phyloP scores from a whole-genome alignment of 2,797 vertebrate genomes.

The Zenarchopterus dispar region DNA sequence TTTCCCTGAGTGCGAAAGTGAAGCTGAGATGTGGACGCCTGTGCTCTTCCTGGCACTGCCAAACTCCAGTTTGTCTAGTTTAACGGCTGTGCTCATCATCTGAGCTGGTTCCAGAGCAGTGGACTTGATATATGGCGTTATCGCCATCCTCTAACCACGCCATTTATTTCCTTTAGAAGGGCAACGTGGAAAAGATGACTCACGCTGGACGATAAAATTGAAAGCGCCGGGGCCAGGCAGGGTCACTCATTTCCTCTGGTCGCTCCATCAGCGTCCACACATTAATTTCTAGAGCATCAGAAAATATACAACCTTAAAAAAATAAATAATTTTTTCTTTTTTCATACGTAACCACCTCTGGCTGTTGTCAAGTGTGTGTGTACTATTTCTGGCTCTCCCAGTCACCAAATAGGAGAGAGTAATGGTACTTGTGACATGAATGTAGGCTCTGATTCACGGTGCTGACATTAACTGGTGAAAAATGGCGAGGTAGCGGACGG shows the following conservation, averaged over 20 bases:
- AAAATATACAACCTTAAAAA: conserved; percentile 39
- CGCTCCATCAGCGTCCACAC: conserved; percentile 32
- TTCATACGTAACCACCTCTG: conserved; percentile 27
- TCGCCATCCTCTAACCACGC: conserved; percentile 32
- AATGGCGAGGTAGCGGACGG: conserved; percentile 17
- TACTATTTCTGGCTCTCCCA: conserved; percentile 41
- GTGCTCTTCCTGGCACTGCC: conserved; percentile 1
- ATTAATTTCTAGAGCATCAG: conserved; percentile 43
- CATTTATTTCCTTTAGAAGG: conserved; percentile 52
- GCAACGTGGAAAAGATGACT: conserved; percentile 58
- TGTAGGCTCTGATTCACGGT: conserved; percentile 40
- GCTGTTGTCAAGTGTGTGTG: conserved; percentile 23
- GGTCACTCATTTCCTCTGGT: conserved; percentile 16
- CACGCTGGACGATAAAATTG: conserved; percentile 60
- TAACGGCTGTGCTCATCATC: conserved; percentile 18
- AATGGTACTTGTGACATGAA: conserved; percentile 41
- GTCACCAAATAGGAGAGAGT: conserved; percentile 30
- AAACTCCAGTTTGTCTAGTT: conserved; percentile 11
- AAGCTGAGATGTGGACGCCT: conserved; percentile 10
- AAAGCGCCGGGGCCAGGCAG: conserved; percentile 32
- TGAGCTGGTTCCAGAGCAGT: conserved; percentile 20
- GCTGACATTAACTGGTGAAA: conserved; percentile 50
- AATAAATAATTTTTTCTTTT: neutral
- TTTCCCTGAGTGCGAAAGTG: conserved; percentile 77
- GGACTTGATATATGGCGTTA: conserved; percentile 46